Evolutionary conservation across 2,888 invertebrate species (phyloP), one percentile per base, ranked within the genome.

Genomic region (Dinocampus coccinellae): DNA sequence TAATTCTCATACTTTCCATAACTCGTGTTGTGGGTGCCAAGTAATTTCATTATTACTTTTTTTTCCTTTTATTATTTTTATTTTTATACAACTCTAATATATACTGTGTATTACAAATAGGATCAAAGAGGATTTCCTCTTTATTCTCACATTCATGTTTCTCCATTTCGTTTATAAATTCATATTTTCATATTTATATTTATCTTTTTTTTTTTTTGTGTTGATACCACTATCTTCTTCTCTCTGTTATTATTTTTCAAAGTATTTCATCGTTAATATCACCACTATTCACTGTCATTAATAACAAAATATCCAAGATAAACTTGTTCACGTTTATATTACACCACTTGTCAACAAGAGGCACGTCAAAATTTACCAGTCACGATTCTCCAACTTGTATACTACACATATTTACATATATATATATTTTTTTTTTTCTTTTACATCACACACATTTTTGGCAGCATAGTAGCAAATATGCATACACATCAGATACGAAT

Each of bases 1-100:
- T 57, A 57, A 66, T 66, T 66, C 55, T 57, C 66, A 33, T 55
- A 55, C 24, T 36, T 33, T 53, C 55, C 34, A 55, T 55, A 55
- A 53, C 52, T 65, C 34, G 16, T 47, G 47, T 16, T 47, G 47
- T 47, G 47, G 47, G 52, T 63, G 63, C 63, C 63, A 63, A 63
- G 63, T 52, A 29, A 63, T 29, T 29, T 29, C 7, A 29, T 29
- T 29, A 4, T 7, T 29, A 4, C 29, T 29, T 29, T 29, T 29
- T 29, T 29, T 29, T 29, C 7, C 7, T 7, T 29, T 7, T 29
- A 3, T 3, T 29, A 29, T 29, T 29, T 29, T 29, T 7, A 29
- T 29, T 29, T 29, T 64, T 34, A 53, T 52, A 53, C 29, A 47
- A 33, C 20, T 33, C 52, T 26, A 26, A 26, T 24, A n/a, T 55